Evolutionary conservation across 2,797 vertebrate species (phyloP).

Genomic region (Monodelphis domestica): DNA sequence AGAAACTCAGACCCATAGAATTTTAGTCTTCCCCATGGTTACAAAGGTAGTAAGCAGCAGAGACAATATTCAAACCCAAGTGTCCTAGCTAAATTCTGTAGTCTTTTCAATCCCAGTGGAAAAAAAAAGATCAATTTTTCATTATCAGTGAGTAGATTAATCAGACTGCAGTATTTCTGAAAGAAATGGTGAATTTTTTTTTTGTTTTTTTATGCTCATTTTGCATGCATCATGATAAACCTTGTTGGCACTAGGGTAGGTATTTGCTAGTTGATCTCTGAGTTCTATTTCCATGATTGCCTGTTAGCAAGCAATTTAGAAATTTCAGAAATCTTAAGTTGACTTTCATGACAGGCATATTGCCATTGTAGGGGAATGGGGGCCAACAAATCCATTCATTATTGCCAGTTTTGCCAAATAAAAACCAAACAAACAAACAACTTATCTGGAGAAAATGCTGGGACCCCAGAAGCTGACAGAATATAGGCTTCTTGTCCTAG

Average conservation of each 20-base stretch:
- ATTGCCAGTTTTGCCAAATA: constrained; percentile 40
- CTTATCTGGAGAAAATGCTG: not conserved
- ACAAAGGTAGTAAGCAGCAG: not conserved
- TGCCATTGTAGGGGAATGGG: not conserved
- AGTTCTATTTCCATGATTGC: constrained; percentile 23
- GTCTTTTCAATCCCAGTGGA: not conserved
- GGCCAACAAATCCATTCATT: not conserved
- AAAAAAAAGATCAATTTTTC: not conserved
- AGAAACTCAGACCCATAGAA: not conserved
- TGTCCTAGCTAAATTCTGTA: not conserved
- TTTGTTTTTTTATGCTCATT: not conserved
- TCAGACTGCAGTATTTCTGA: not conserved
- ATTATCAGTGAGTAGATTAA: not conserved
- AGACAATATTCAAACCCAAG: not conserved
- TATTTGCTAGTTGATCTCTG: constrained; percentile 41
- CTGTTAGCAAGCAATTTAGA: not conserved
- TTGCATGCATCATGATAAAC: not conserved
- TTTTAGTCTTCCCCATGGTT: constrained; percentile 7
- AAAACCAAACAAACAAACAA: not conserved
- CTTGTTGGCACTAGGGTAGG: not conserved
- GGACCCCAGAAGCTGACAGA: constrained; percentile 5
- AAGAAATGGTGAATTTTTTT: constrained; percentile 1
- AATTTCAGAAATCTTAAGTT: constrained; percentile 55
- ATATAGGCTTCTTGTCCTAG: constrained; percentile 38
- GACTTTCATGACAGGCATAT: constrained; percentile 29